Evolutionary conservation across 2,797 vertebrate genomes (phyloP).

Genomic region (Centroberyx gerrardi): DNA sequence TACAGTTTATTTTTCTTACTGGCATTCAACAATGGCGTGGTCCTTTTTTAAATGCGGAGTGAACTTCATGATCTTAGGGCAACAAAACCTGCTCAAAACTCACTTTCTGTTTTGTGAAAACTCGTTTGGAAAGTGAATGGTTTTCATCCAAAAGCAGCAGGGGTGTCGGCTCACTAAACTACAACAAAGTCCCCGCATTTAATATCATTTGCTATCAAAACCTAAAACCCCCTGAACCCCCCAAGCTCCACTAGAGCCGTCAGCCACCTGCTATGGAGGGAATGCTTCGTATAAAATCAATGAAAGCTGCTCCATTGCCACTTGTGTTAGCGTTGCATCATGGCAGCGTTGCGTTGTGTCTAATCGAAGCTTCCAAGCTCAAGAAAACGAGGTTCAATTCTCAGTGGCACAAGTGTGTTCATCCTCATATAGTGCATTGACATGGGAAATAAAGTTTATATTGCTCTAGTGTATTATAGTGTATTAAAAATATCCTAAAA

Average conservation of each 20-base stretch:
- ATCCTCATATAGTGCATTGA: no score
- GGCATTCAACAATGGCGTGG: background rate
- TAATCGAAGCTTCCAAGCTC: background rate
- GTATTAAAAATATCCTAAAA: no score
- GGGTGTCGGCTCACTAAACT: background rate
- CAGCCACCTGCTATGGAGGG: slow-evolving; percentile 6
- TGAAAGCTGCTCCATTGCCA: slow-evolving; percentile 34
- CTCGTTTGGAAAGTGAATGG: background rate
- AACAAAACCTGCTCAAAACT: fast-evolving
- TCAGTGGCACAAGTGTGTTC: background rate
- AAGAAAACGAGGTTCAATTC: slow-evolving; percentile 19
- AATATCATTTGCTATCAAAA: slow-evolving; percentile 23
- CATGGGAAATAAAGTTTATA: no score
- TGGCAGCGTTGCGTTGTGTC: background rate
- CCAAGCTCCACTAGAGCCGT: background rate
- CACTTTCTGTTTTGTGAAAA: background rate
- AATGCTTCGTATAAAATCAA: slow-evolving; percentile 23
- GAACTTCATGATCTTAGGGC: background rate
- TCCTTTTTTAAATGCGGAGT: background rate
- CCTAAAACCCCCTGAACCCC: background rate
- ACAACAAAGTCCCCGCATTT: slow-evolving; percentile 14
- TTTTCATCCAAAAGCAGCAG: background rate
- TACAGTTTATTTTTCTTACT: background rate
- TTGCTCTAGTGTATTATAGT: no score
- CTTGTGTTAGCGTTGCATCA: slow-evolving; percentile 56